Evolutionary conservation across 2,797 vertebrate species (phyloP).

Genomic region (Aplochiton taeniatus): DNA sequence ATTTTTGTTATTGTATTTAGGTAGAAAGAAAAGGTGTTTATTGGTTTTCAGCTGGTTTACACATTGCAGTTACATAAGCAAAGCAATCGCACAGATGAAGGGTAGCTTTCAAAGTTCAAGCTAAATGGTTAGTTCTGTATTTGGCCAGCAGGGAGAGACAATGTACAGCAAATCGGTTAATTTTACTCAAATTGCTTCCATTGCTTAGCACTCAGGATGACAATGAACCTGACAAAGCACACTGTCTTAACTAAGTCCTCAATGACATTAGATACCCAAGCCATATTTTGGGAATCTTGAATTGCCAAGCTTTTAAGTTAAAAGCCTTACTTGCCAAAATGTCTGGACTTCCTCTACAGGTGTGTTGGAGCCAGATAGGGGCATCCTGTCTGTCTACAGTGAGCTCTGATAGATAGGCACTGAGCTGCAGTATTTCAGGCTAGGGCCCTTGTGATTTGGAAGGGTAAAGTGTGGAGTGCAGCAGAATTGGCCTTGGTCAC

Average conservation of each 20-base stretch:
- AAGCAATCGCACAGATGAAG: neutral
- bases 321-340: slow-evolving; percentile 39
- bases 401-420: slow-evolving; percentile 32
- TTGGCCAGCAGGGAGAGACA: slow-evolving; percentile 73
- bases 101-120: neutral
- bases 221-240: neutral
- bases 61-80: neutral
- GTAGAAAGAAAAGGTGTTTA: too few relatives aligned
- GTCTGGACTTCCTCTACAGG: slow-evolving; percentile 51
- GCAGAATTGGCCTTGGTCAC: slow-evolving; percentile 33
- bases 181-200: neutral
- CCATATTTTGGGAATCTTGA: slow-evolving; percentile 6
- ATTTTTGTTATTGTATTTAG: too few relatives aligned
- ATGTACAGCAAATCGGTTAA: slow-evolving; percentile 62
- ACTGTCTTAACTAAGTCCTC: too few relatives aligned
- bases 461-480: slow-evolving; percentile 28
- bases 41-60: neutral
- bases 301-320: slow-evolving; percentile 21
- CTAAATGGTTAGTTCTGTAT: neutral
- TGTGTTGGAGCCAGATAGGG: slow-evolving; percentile 30
- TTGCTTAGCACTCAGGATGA: neutral
- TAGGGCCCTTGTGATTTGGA: slow-evolving; percentile 20
- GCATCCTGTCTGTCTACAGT: slow-evolving; percentile 17
- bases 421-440: slow-evolving; percentile 31
- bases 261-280: neutral